A percentile compares a stretch with the other conserved stretches of the same genome.
These are phyloP conservation scores for Heliornis fulica DNA, from an alignment of 2,113 vertebrate genomes.

Conservation along the genomic window DNA sequence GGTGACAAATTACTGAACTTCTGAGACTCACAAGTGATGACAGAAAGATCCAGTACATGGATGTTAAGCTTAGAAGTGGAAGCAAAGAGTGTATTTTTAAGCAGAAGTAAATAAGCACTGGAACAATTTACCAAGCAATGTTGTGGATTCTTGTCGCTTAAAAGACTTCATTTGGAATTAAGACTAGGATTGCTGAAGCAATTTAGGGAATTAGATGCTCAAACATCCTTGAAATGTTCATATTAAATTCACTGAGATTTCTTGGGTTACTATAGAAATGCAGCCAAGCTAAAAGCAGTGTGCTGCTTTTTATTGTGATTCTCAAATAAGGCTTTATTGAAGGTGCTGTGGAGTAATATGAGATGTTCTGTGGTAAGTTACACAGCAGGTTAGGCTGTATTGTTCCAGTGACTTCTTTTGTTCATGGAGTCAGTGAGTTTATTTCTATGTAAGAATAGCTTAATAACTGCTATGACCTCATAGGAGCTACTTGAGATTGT, in stretches of 20 bases:
- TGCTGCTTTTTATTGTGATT: background rate
- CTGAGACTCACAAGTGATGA: background rate
- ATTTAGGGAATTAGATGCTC: constrained; percentile 42
- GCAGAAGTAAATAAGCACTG: background rate
- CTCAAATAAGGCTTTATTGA: background rate
- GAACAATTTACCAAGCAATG: background rate
- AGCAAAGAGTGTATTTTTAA: background rate
- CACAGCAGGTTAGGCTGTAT: background rate
- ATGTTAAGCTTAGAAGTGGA: background rate
- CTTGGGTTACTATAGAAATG: background rate
- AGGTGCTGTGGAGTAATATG: background rate
- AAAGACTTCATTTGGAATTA: constrained; percentile 21
- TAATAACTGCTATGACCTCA: background rate
- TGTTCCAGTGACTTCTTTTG: background rate
- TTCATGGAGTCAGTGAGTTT: background rate
- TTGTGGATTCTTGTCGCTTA: background rate
- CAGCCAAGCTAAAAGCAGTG: background rate
- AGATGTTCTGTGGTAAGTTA: background rate
- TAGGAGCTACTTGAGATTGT: background rate
- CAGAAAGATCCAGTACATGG: background rate
- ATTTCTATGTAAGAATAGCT: background rate
- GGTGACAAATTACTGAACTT: background rate
- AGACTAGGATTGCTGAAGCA: background rate
- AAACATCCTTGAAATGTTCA: constrained; percentile 36
- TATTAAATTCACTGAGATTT: constrained; percentile 8